Evolutionary conservation across 2,797 vertebrate species (phyloP).

Genomic region (Intellagama lesueurii): DNA sequence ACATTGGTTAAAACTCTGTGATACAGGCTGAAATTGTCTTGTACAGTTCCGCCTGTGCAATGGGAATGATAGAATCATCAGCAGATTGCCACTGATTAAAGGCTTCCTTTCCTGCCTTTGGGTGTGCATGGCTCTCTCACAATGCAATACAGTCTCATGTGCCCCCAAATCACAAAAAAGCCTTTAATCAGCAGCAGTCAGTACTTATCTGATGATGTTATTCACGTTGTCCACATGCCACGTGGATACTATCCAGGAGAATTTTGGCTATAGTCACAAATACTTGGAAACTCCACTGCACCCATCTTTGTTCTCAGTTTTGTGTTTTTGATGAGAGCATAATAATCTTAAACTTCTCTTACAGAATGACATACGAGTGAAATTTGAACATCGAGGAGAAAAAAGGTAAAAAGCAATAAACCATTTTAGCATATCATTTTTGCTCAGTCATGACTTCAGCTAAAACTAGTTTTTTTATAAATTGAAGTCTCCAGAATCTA

Average conservation of each 20-base stretch:
- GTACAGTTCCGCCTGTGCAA: no score
- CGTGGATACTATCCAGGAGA: not conserved
- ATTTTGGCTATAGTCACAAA: not conserved
- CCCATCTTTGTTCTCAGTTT: constrained; percentile 28
- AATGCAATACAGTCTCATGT: no score
- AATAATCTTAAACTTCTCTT: constrained; percentile 58
- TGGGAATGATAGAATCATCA: no score
- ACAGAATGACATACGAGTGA: constrained; percentile 96
- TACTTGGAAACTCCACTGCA: constrained; percentile 31
- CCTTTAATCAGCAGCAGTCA: no score
- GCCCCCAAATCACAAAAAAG: no score
- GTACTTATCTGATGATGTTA: no score
- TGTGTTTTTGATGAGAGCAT: constrained; percentile 9
- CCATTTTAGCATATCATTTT: not conserved
- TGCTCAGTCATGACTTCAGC: constrained; percentile 38
- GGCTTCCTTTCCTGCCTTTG: no score
- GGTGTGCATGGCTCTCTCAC: no score
- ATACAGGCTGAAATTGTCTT: no score
- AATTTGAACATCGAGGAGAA: constrained; percentile 98
- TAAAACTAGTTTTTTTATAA: constrained; percentile 12
- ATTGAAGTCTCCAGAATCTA: not conserved
- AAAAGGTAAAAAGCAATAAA: constrained; percentile 86
- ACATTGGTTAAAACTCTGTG: not conserved
- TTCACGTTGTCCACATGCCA: no score
- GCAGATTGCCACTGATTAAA: no score